Evolutionary conservation across 2,888 invertebrate genomes (phyloP), one percentile per base, ranked within the genome.

Genomic region (Volucella inanis): DNA sequence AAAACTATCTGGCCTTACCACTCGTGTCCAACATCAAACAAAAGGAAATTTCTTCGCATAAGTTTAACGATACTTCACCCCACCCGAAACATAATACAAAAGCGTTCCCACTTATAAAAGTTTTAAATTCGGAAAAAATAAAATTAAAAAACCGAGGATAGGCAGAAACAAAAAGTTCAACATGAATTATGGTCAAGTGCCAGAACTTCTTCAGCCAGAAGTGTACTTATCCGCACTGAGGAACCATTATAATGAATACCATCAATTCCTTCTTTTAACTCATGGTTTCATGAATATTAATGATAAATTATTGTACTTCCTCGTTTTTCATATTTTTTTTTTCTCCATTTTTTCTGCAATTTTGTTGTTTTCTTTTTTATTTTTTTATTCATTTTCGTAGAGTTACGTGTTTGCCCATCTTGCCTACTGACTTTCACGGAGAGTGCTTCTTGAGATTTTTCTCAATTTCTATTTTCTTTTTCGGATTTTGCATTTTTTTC

Each of bases 271-370:
- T 45, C 38, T 15, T 45, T 52, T 62, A 38, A 45, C 45, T 43
- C 49, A 8, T 65, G 50, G 14, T 2, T 41, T 12, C 65, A 75
- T 75, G 75, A 75, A 75, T 75, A 75, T 65, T 75, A 65, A 75
- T 75, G 49, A 75, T 75, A 65, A 75, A 75, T 75, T 65, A 75
- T 57, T 39, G 14, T 57, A 54, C 14, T 47, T 64, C 12, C 74
- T 45, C 22, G n/a, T 71, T 50, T 59, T 50, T 39, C 11, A 47
- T n/a, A n/a, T n/a, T n/a, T 49, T 31, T 50, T n/a, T 22, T 41
- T 62, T 38, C 12, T 57, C 2, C 1, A 22, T 22, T 22, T 22
- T 22, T 22, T 22, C 1, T 22, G 18, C 18, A 2, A 18, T 18
- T 18, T 18, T 22, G n/a, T n/a, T n/a, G n/a, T 22, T 22, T 1